Evolutionary conservation across 2,113 vertebrate genomes (phyloP).

Genomic region (Thinocorus orbignyianus): DNA sequence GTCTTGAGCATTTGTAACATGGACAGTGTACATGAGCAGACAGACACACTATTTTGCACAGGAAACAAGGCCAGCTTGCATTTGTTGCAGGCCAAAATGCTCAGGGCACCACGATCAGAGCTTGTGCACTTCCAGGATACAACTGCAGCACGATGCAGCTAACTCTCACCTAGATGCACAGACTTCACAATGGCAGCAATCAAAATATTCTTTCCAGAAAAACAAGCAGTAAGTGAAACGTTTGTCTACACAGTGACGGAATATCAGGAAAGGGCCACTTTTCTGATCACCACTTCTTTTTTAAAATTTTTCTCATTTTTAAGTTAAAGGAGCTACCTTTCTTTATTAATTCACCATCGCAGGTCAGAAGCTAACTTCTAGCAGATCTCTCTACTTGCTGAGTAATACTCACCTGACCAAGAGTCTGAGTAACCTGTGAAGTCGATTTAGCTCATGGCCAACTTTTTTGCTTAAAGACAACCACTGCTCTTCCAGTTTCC

Average conservation of each 20-base stretch:
- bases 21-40: neutral
- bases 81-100: neutral
- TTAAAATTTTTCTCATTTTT: neutral
- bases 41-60: neutral
- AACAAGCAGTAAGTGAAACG: neutral
- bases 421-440: constrained; percentile 72
- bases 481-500: constrained; percentile 79
- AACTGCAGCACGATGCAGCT: neutral
- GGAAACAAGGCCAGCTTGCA: neutral
- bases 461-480: constrained; percentile 72
- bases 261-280: neutral
- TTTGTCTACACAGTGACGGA: neutral
- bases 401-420: constrained; percentile 76
- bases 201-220: neutral
- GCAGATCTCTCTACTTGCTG: neutral
- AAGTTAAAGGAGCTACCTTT: neutral
- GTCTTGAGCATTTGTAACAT: neutral
- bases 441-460: constrained; percentile 64
- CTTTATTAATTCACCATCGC: neutral
- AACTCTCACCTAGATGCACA: neutral
- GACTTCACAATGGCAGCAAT: neutral
- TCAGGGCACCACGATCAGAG: neutral
- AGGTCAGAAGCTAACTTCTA: neutral
- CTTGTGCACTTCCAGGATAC: neutral
- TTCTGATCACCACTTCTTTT: neutral